Conservation (phyloP, 1,140 invertebrate genomes). For the Littorina saxatilis region DNA sequence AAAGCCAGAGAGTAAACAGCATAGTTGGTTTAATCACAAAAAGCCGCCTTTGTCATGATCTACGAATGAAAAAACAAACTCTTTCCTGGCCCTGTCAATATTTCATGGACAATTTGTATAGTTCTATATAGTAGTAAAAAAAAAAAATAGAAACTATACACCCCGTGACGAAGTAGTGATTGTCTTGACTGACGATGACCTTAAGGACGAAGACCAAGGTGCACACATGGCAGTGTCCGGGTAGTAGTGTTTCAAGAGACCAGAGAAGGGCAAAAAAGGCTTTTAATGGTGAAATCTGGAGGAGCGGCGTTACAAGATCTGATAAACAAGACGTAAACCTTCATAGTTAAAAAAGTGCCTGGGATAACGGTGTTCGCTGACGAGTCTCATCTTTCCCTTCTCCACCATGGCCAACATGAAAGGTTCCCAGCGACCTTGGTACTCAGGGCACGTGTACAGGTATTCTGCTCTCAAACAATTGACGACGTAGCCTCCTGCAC, state of each 20-base stretch:
- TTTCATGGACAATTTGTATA: no score
- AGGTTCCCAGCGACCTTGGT: conserved; percentile 17
- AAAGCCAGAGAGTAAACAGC: no score
- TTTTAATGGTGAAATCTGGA: neutral
- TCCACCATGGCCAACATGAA: neutral
- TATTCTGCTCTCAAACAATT: conserved; percentile 33
- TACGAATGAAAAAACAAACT: no score
- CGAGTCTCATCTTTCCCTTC: conserved; percentile 26
- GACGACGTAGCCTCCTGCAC: conserved; percentile 23
- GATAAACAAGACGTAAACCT: conserved; percentile 16
- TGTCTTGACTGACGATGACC: no score
- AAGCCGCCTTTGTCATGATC: no score
- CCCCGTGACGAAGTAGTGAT: neutral
- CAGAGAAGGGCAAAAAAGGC: no score
- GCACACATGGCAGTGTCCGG: no score
- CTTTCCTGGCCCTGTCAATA: no score
- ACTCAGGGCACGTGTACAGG: conserved; percentile 18
- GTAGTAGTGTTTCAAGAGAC: no score
- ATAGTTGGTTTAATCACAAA: no score
- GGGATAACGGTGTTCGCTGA: conserved; percentile 23
- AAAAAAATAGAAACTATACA: neutral
- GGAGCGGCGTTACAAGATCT: neutral
- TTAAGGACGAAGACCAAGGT: no score
- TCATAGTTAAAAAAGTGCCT: conserved; percentile 28
- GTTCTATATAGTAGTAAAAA: no score